Evolutionary conservation across 2,888 invertebrate species (phyloP).

Genomic region (Caenorhabditis auriculariae): DNA sequence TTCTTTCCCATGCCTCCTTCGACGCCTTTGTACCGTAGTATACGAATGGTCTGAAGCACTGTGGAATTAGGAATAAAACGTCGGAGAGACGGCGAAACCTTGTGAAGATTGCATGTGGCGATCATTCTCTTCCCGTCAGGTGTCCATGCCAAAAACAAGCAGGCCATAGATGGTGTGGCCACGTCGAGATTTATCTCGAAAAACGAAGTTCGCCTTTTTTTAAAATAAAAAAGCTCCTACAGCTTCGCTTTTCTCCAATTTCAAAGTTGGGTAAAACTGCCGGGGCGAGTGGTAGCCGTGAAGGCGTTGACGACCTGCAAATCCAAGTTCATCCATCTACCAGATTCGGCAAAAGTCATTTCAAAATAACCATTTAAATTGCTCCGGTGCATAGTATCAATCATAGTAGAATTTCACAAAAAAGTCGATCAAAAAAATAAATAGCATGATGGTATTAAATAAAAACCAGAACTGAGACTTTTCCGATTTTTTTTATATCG

Average conservation of each 20-base stretch:
- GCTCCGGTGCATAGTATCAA: too few relatives aligned
- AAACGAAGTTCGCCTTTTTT: not conserved
- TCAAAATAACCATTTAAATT: too few relatives aligned
- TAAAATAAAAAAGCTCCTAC: not conserved
- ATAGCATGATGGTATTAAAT: too few relatives aligned
- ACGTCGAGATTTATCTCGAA: not conserved
- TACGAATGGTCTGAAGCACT: not conserved
- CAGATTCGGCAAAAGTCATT: too few relatives aligned
- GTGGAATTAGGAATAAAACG: not conserved
- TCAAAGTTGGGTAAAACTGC: not conserved
- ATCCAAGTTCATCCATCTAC: too few relatives aligned
- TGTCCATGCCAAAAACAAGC: constrained; percentile 3
- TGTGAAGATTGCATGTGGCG: not conserved
- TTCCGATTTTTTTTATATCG: too few relatives aligned
- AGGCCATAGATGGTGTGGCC: not conserved
- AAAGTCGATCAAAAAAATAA: too few relatives aligned
- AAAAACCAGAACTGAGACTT: too few relatives aligned
- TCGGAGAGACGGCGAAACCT: not conserved
- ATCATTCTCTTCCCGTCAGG: constrained; percentile 11
- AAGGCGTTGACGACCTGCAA: not conserved
- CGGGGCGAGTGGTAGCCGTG: not conserved
- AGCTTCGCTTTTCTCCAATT: not conserved
- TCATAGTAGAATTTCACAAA: too few relatives aligned
- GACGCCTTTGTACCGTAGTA: constrained; percentile 8
- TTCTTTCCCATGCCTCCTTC: not conserved